Base-by-base conservation (phyloP, 2,888 invertebrate species). In the Troides helena region DNA sequence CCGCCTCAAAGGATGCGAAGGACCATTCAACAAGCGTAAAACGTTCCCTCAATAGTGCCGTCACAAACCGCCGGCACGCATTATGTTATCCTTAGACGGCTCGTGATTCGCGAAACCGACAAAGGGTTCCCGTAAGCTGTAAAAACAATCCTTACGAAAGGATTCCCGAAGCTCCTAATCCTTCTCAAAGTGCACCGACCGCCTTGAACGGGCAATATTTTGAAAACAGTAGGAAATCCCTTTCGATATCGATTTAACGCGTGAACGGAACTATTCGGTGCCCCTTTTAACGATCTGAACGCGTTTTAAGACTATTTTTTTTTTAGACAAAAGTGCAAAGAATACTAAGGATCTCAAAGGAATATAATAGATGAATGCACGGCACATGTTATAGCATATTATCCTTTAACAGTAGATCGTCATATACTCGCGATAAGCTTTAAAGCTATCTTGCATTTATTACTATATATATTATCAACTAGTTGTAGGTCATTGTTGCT, bases 181-280 rank as follows among this genome's bases (percentile, higher is more conserved):
- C 90, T 81, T 79, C 85, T 83, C 86, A 90, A 89, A 88, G 88
- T 80, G 78, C 75, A 81, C 89, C 90, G 87, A 83, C 80, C 76
- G 78, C 39, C 5, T 8, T 74, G 75, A 77, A 78, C 81, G 79
- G 79, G 80, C 79, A 81, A 75, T 90, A 90, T 92, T 92, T 90
- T 81, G 86, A 91, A 92, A 92, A 92, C 91, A 92, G 91, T 85
- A 88, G 88, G 88, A 89, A 87, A 90, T 89, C 88, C 89, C 80
- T 90, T 92, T 89, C 86, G 87, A 86, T 89, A 88, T 80, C 87
- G 84, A 91, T 92, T 91, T 92, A 87, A 89, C 90, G 92, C 89
- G 81, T 86, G 87, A 87, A 82, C 88, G 85, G 84, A 80, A 85
- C 77, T 81, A 78, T 86, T 87, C 78, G 76, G 76, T 77, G 79